Percentiles rank a stretch among this genome's conserved stretches.
Conservation (phyloP, 2,888 invertebrate species). For the Nomada ruficornis region DNA sequence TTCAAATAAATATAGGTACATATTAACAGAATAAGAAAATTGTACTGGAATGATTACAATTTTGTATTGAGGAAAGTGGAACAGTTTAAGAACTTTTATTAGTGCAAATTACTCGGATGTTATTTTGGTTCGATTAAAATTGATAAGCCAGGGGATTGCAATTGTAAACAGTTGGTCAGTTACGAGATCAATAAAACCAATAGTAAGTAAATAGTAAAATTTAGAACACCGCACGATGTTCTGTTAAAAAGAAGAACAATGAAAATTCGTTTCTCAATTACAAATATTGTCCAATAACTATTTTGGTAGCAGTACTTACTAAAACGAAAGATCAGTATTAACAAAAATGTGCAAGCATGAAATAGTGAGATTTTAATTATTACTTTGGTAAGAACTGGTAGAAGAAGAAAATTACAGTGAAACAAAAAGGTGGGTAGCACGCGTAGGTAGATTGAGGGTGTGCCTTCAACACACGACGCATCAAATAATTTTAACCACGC, state of each 20-base stretch:
- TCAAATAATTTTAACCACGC: slow-evolving; percentile 68
- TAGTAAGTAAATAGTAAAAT: background rate
- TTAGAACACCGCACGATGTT: background rate
- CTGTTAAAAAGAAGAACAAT: no score
- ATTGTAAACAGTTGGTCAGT: no score
- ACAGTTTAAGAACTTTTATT: no score
- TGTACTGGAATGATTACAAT: no score
- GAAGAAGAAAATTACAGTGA: slow-evolving; percentile 44
- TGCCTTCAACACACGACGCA: slow-evolving; percentile 53
- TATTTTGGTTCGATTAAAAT: background rate
- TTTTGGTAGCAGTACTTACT: no score
- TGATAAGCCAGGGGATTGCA: background rate
- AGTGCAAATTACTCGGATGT: background rate
- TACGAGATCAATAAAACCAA: no score
- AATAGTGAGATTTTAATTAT: background rate
- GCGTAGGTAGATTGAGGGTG: slow-evolving; percentile 67
- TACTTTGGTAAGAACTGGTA: background rate
- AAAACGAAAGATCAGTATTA: no score
- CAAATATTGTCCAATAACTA: no score
- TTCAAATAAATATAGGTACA: background rate
- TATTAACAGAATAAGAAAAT: no score
- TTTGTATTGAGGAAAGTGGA: no score
- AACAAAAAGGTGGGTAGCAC: slow-evolving; percentile 60
- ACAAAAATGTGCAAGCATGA: background rate
- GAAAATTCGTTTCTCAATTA: no score